Evolutionary conservation across 2,797 vertebrate species (phyloP).

Genomic region (Carduelis carduelis): DNA sequence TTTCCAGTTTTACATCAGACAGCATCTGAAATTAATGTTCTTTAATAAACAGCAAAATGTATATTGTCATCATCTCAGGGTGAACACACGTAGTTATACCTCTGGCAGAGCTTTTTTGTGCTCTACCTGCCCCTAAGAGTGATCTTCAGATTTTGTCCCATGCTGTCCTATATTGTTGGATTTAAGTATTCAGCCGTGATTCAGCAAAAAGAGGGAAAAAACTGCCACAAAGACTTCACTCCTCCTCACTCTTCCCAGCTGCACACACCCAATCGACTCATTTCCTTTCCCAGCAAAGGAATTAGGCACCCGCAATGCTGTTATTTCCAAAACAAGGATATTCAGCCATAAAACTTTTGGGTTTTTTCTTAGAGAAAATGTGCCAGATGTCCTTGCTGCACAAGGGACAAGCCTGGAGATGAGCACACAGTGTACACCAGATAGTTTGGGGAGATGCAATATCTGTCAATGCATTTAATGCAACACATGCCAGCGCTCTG

Average conservation of each 20-base stretch:
- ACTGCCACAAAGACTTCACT: background rate
- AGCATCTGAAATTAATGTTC: background rate
- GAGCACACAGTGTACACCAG: rapidly evolving
- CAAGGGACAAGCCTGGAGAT: rapidly evolving
- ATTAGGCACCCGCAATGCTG: background rate
- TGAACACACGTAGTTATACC: background rate
- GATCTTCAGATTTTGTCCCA: background rate
- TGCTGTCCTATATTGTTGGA: background rate
- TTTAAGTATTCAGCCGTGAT: background rate
- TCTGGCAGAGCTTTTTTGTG: background rate
- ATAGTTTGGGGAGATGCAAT: background rate
- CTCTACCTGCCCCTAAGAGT: background rate
- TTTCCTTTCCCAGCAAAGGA: slow-evolving; percentile 45
- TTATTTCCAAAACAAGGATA: slow-evolving; percentile 40
- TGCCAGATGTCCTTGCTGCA: background rate
- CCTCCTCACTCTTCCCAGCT: slow-evolving; percentile 10
- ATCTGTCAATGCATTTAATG: background rate
- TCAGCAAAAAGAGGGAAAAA: background rate
- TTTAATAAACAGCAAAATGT: slow-evolving; percentile 27
- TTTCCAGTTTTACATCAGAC: background rate
- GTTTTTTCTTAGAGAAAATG: background rate
- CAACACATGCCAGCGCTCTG: background rate
- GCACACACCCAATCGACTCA: background rate
- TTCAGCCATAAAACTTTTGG: background rate
- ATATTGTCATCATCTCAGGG: background rate